Base-by-base conservation (phyloP, 2,888 invertebrate genomes). In the Epinotia brunnichana region DNA sequence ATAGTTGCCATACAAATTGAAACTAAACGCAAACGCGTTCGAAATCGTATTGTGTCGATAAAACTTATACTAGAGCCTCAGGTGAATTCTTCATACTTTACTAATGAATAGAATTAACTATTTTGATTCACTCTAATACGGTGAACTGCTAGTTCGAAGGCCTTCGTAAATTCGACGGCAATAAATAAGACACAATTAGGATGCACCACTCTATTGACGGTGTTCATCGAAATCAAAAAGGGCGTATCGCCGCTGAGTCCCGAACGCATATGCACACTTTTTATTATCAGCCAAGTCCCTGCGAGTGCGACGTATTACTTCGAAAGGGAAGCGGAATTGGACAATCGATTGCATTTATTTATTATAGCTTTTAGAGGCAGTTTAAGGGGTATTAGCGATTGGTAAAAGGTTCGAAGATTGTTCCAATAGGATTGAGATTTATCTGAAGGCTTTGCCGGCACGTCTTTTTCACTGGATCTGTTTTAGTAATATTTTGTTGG, bases 161-260 rank as follows among this genome's bases (percentile, higher is more conserved):
- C 41, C 41, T 41, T 41, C 41, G 13, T 41, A 11, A 41, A 41
- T 13, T 41, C 13, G 3, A 44, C 15, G 44, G 44, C 75, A 76
- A 76, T 76, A 74, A 77, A 75, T 72, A 71, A 17, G 70, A 75
- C 74, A 75, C 74, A 77, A 78, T 78, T 76, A 75, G 74, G 64
- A 76, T 77, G 57, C 67, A 59, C 67, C 72, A 72, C 70, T 62
- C 56, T 24, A 29, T 29, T 57, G 29, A 57, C 29, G 57, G 15
- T 24, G 29, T 9, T 5, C 57, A n/a, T 29, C 15, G 21, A 15
- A 53, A 24, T 57, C 57, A 7, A 57, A 57, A 57, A 29, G 9
- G 57, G 15, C n/a, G 7, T 15, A 57, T 57, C 7, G 29, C 29
- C 57, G 29, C n/a, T 57, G 29, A 61, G 3, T 29, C 13, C 13